Conservation (phyloP, 2,113 vertebrate genomes). For the Paramormyrops kingsleyae region DNA sequence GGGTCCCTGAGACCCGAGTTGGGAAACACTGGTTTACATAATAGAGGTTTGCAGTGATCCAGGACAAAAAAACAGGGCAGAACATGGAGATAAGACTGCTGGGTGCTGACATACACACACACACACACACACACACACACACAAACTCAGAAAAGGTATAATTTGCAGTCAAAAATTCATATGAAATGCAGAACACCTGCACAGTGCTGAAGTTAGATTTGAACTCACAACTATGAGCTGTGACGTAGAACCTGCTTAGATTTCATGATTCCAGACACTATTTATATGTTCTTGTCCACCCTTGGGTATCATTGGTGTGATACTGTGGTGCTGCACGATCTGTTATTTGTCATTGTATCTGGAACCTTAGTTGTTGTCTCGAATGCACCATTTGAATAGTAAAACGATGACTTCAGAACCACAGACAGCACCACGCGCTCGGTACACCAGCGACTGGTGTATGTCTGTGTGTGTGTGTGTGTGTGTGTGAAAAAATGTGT, state of each 20-base stretch:
- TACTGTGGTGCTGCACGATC: background rate
- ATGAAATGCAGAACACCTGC: background rate
- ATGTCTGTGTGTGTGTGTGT: background rate
- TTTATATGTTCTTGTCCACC: background rate
- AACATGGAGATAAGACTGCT: background rate
- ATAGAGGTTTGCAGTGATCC: background rate
- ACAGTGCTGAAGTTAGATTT: background rate
- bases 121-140: background rate
- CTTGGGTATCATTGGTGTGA: background rate
- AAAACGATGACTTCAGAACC: conserved; percentile 19
- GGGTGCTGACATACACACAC: background rate
- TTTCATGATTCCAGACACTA: background rate
- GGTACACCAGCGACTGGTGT: background rate
- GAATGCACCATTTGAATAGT: background rate
- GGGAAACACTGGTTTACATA: background rate
- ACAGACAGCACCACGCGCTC: background rate
- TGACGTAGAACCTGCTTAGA: background rate
- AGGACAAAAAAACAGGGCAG: background rate
- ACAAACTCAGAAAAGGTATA: background rate
- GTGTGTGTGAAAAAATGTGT: background rate
- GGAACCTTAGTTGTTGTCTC: background rate
- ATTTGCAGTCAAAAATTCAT: background rate
- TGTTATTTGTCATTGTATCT: background rate
- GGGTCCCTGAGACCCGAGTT: background rate
- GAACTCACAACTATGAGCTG: background rate